A percentile compares a stretch with the other conserved stretches of the same genome.
Evolutionary conservation across 1,140 invertebrate species (phyloP).

Genomic region (Drosophila neocordata): DNA sequence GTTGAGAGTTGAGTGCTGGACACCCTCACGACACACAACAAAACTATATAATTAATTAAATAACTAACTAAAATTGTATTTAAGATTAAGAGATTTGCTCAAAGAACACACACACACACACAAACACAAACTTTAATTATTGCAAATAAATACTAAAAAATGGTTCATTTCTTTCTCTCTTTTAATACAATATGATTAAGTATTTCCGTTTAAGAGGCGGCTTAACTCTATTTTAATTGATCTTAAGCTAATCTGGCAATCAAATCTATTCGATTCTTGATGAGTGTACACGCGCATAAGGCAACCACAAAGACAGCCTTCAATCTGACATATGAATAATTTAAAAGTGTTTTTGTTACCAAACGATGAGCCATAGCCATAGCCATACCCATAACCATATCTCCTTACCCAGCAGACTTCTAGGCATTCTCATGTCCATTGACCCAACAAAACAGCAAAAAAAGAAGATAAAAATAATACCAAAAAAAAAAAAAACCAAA

Average conservation of each 20-base stretch:
- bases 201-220: slow-evolving; percentile 64
- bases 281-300: slow-evolving; percentile 57
- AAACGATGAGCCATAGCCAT: slow-evolving; percentile 32
- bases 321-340: slow-evolving; percentile 78
- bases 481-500: slow-evolving; percentile 26
- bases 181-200: slow-evolving; percentile 12
- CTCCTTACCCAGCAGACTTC: slow-evolving; percentile 40
- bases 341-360: slow-evolving; percentile 56
- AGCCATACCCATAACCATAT: slow-evolving; percentile 19
- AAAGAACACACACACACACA: slow-evolving; percentile 15
- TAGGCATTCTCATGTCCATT: slow-evolving; percentile 67
- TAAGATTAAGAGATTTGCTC: slow-evolving; percentile 18
- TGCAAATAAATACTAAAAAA: background rate
- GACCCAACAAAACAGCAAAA: slow-evolving; percentile 64
- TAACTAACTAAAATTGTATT: background rate
- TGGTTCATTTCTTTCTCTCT: background rate
- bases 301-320: slow-evolving; percentile 60
- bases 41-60: background rate
- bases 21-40: slow-evolving; percentile 44
- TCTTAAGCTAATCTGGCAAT: slow-evolving; percentile 58
- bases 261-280: slow-evolving; percentile 45
- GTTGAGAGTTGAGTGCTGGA: slow-evolving; percentile 58
- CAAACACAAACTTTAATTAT: slow-evolving; percentile 10
- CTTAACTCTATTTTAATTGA: slow-evolving; percentile 59
- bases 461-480: slow-evolving; percentile 37